These are phyloP conservation scores for Amblyjoppa proteus DNA, from an alignment of 2,888 invertebrate genomes.

Conservation along the genomic window DNA sequence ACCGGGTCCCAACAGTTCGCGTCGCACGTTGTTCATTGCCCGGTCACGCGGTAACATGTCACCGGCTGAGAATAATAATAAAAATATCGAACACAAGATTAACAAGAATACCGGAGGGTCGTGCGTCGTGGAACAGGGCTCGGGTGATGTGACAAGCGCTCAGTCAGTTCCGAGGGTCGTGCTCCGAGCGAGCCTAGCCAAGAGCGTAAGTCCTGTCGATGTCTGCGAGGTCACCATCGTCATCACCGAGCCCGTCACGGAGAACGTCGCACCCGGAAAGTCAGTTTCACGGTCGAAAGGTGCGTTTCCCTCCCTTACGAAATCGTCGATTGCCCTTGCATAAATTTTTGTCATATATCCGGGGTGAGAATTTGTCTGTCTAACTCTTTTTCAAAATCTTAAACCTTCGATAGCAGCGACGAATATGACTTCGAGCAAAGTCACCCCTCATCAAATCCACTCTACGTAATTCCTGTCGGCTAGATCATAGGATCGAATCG, in stretches of 20 bases:
- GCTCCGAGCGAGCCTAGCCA: slow-evolving; percentile 43
- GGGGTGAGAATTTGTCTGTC: not conserved
- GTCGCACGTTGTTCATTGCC: slow-evolving; percentile 74
- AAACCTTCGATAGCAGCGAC: not conserved
- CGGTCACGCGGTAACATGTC: slow-evolving; percentile 61
- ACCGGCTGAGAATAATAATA: slow-evolving; percentile 44
- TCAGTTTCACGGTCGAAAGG: slow-evolving; percentile 73
- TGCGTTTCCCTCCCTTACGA: slow-evolving; percentile 69
- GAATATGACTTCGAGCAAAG: not conserved
- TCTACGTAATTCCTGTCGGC: not conserved
- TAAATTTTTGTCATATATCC: slow-evolving; percentile 32
- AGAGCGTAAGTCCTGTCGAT: slow-evolving; percentile 71
- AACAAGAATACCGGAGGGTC: slow-evolving; percentile 35
- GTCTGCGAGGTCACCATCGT: slow-evolving; percentile 77
- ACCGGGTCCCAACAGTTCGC: slow-evolving; percentile 74
- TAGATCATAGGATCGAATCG: not conserved
- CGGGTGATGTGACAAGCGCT: slow-evolving; percentile 23
- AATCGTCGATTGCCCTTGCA: slow-evolving; percentile 20
- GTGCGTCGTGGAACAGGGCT: slow-evolving; percentile 42
- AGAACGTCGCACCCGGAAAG: slow-evolving; percentile 64
- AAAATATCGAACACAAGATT: slow-evolving; percentile 30
- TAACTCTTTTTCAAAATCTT: not conserved
- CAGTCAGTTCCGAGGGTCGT: slow-evolving; percentile 51
- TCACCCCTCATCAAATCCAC: not conserved
- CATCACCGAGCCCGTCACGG: slow-evolving; percentile 70